Conservation (phyloP, 2,888 invertebrate genomes). For the Liopterus haemorrhoidalis region DNA sequence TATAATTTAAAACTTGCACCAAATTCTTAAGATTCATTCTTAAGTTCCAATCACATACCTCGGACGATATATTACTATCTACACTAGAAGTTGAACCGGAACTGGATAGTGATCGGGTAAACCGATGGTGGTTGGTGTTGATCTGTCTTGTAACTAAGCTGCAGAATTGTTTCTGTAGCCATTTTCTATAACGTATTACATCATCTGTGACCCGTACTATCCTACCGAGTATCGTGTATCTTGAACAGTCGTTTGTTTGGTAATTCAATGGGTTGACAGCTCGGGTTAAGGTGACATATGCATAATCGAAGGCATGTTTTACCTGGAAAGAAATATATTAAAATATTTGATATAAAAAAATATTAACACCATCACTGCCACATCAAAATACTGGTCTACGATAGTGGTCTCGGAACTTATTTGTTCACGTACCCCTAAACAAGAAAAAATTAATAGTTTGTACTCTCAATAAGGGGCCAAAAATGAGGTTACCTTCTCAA, state of each 20-base stretch:
- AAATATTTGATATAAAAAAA: too few species aligned
- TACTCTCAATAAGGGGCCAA: too few species aligned
- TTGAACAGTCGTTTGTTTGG: constrained; percentile 52
- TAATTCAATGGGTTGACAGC: constrained; percentile 56
- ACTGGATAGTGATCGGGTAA: constrained; percentile 41
- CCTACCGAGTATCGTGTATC: constrained; percentile 73
- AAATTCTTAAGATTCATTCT: too few species aligned
- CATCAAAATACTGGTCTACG: too few species aligned
- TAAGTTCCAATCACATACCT: constrained; percentile 35
- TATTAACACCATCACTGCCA: too few species aligned
- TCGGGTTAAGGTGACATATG: constrained; percentile 77
- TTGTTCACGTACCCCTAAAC: too few species aligned
- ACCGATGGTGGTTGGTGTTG: constrained; percentile 21
- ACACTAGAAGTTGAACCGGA: constrained; percentile 43
- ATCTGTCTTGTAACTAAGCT: constrained; percentile 17
- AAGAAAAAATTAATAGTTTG: too few species aligned
- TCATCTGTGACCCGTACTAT: constrained; percentile 91
- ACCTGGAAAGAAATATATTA: constrained; percentile 48
- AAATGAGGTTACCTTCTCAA: too few species aligned
- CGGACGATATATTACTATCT: constrained; percentile 43
- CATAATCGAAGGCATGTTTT: constrained; percentile 93
- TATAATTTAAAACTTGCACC: too few species aligned
- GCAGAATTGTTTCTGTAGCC: constrained; percentile 40
- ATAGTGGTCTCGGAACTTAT: too few species aligned
- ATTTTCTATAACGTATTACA: constrained; percentile 68